These are phyloP conservation scores for Cheirogaleus medius DNA, from an alignment of 2,113 vertebrate species.

Conservation along the genomic window DNA sequence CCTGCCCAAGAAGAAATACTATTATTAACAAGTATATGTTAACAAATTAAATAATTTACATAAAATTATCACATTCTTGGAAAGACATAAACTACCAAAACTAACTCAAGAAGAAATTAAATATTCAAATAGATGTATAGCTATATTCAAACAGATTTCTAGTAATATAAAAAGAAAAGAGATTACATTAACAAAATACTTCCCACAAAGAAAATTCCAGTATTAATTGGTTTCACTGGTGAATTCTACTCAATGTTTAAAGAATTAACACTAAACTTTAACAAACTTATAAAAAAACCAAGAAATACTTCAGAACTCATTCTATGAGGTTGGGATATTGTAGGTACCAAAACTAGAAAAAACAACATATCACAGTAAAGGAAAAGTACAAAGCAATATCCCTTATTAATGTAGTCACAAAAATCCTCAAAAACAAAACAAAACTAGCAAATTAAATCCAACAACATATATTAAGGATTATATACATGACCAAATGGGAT, in stretches of 20 bases:
- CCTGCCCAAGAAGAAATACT: neutral
- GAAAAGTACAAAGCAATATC: neutral
- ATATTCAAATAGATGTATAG: neutral
- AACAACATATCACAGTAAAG: neutral
- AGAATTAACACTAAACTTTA: neutral
- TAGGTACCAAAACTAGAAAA: neutral
- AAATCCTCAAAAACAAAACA: neutral
- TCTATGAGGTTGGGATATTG: neutral
- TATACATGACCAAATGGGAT: neutral
- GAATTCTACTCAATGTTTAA: neutral
- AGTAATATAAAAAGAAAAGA: too few relatives aligned
- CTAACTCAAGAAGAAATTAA: neutral
- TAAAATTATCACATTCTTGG: neutral
- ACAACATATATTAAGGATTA: neutral
- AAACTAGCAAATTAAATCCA: neutral
- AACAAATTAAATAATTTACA: neutral
- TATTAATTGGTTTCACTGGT: neutral
- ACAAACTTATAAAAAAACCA: neutral
- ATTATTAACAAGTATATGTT: neutral
- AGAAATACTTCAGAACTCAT: neutral
- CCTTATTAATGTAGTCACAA: neutral
- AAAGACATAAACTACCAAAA: neutral
- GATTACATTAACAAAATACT: neutral
- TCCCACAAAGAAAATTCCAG: neutral
- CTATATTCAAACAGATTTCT: too few relatives aligned